Evolutionary conservation across 2,113 vertebrate species (phyloP).

Genomic region (Colaptes auratus): DNA sequence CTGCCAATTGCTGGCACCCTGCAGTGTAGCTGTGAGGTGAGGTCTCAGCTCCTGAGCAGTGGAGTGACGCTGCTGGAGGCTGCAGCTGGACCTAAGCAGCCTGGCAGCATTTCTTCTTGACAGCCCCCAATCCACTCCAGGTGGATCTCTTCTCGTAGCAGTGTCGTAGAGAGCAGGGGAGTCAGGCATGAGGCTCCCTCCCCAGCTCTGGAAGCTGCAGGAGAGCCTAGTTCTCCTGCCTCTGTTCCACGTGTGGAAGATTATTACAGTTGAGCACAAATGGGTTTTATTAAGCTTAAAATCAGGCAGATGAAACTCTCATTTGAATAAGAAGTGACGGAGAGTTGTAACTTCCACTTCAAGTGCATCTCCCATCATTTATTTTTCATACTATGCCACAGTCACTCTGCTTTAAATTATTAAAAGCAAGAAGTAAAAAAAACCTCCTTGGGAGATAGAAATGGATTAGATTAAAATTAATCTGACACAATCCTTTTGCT

Average conservation of each 20-base stretch:
- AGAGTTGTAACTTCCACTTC: constrained; percentile 31
- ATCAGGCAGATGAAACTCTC: not conserved
- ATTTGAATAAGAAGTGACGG: constrained; percentile 46
- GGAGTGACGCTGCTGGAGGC: not conserved
- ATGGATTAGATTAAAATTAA: constrained; percentile 59
- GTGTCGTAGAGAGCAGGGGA: not conserved
- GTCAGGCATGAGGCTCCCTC: not conserved
- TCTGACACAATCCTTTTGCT: constrained; percentile 41
- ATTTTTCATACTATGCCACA: constrained; percentile 52
- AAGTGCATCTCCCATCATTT: constrained; percentile 58
- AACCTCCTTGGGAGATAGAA: constrained; percentile 43
- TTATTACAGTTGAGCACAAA: not conserved
- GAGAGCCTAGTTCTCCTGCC: not conserved
- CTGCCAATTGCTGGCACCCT: not conserved
- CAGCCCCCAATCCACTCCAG: not conserved
- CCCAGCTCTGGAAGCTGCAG: not conserved
- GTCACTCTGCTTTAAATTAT: constrained; percentile 35
- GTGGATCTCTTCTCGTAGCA: not conserved
- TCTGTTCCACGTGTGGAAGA: not conserved
- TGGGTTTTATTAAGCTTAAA: not conserved
- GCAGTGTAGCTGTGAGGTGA: accelerated
- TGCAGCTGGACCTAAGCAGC: not conserved
- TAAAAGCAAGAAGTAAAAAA: constrained; percentile 40
- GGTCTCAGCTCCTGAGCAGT: not conserved
- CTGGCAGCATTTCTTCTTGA: not conserved